phyloP scores from a whole-genome alignment of 2,797 vertebrate species.

The Mus spretus region DNA sequence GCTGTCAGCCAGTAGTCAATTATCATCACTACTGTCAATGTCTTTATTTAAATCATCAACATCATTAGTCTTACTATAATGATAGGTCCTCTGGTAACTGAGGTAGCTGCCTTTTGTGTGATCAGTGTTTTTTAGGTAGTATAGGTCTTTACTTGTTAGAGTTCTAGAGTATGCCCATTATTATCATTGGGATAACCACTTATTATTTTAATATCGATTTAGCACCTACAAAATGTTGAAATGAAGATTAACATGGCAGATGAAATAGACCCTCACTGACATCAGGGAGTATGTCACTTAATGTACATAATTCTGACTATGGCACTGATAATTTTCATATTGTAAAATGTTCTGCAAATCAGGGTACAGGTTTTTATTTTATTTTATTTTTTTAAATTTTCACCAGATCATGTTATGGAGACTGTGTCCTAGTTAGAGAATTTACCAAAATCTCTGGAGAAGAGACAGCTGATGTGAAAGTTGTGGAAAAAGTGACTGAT shows the following conservation, averaged over 20 bases:
- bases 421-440: not conserved
- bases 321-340: not conserved
- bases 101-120: not conserved
- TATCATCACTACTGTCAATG: not conserved
- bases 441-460: not conserved
- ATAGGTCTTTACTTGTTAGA: conserved; percentile 1
- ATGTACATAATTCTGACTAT: not conserved
- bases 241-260: not conserved
- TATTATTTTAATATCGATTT: conserved; percentile 9
- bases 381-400: not conserved
- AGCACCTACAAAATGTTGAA: not conserved
- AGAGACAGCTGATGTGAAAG: not conserved
- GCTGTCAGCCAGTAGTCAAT: not conserved
- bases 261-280: not conserved
- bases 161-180: not conserved
- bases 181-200: not conserved
- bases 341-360: not conserved
- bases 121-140: not conserved
- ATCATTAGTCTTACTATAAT: not conserved
- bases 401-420: not conserved
- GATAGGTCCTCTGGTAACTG: not conserved
- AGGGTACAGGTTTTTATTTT: not conserved
- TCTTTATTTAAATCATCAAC: not conserved
- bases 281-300: not conserved
- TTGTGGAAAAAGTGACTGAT: not conserved